A percentile compares a stretch with the other conserved stretches of the same genome.
Evolutionary conservation across 2,113 vertebrate species (phyloP).

Genomic region (Corvus cornix): DNA sequence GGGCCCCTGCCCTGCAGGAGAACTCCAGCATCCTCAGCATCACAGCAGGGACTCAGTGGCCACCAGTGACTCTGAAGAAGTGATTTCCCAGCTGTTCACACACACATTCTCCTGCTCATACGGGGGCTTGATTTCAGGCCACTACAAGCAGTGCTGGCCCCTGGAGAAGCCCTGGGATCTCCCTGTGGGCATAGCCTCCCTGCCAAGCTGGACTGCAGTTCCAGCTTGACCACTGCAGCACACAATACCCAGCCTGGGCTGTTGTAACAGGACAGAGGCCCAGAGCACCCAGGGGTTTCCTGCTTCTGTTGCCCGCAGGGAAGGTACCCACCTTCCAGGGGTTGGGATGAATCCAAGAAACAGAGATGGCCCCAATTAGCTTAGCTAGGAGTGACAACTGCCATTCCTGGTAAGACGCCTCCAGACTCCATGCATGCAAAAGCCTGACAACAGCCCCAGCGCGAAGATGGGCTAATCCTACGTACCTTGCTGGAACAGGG

Average conservation of each 20-base stretch:
- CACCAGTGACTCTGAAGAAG: background rate
- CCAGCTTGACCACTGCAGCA: background rate
- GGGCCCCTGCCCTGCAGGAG: background rate
- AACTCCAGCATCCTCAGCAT: background rate
- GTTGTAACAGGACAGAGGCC: background rate
- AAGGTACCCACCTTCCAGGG: constrained; percentile 65
- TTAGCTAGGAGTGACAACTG: constrained; percentile 55
- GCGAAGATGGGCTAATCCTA: constrained; percentile 25
- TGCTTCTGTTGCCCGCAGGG: constrained; percentile 15
- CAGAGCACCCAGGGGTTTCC: background rate
- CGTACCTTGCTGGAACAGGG: constrained; percentile 99
- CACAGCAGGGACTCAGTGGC: background rate
- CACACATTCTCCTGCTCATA: background rate
- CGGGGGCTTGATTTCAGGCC: background rate
- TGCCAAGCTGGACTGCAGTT: background rate
- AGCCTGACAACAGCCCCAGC: constrained; percentile 51
- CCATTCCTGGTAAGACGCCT: constrained; percentile 56
- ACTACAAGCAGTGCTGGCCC: background rate
- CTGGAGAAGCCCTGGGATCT: accelerated
- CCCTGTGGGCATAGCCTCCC: background rate
- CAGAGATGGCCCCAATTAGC: constrained; percentile 52
- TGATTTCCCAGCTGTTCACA: background rate
- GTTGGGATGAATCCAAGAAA: constrained; percentile 46
- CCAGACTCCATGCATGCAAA: constrained; percentile 54
- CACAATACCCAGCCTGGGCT: background rate